Evolutionary conservation across 2,888 invertebrate species (phyloP).

Genomic region (Agriopis aurantiaria): DNA sequence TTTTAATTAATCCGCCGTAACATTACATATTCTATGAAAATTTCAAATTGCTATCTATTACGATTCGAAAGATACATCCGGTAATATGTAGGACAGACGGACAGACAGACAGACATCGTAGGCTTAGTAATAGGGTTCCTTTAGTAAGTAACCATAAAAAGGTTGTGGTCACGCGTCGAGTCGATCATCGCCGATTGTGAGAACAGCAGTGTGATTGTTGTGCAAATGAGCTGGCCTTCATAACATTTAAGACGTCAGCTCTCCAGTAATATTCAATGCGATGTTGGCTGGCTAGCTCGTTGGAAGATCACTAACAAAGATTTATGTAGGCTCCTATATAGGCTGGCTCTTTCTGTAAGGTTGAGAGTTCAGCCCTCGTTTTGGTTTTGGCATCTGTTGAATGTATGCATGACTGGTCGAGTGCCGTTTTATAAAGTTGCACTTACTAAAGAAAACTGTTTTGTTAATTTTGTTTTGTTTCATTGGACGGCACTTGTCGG

Average conservation of each 20-base stretch:
- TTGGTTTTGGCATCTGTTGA: conserved; percentile 15
- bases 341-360: conserved; percentile 13
- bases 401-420: conserved; percentile 26
- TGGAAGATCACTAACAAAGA: conserved; percentile 23
- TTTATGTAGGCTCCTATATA: conserved; percentile 14
- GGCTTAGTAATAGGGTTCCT: too few relatives aligned
- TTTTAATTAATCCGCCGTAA: too few relatives aligned
- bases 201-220: conserved; percentile 9
- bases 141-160: too few relatives aligned
- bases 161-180: not conserved
- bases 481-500: too few relatives aligned
- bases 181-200: not conserved
- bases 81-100: too few relatives aligned
- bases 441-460: too few relatives aligned
- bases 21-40: too few relatives aligned
- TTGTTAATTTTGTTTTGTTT: too few relatives aligned
- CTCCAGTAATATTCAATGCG: conserved; percentile 20
- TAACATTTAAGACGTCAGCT: conserved; percentile 16
- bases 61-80: too few relatives aligned
- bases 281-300: not conserved
- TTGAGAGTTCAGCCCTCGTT: conserved; percentile 14
- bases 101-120: too few relatives aligned
- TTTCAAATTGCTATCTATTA: too few relatives aligned
- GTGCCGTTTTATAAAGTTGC: not conserved
- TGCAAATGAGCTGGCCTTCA: conserved; percentile 11